Evolutionary conservation across 2,888 invertebrate genomes (phyloP).

Genomic region (Ditylenchus weischeri): DNA sequence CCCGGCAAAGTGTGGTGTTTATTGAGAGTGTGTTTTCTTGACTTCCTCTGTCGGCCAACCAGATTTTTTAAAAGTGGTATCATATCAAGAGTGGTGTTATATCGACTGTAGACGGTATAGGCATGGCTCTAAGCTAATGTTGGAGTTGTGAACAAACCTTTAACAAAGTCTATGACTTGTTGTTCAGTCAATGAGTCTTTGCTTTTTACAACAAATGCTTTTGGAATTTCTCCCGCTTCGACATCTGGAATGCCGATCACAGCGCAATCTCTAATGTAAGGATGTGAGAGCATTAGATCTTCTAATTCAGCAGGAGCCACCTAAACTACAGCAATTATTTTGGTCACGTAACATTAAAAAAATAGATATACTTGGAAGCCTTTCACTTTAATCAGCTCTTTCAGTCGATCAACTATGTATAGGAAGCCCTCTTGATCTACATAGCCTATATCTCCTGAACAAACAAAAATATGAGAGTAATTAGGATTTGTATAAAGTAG

Average conservation of each 20-base stretch:
- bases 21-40: no score
- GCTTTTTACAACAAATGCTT: constrained; percentile 51
- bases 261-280: constrained; percentile 73
- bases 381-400: constrained; percentile 85
- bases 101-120: no score
- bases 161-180: constrained; percentile 22
- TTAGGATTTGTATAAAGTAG: constrained; percentile 55
- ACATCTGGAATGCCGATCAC: constrained; percentile 75
- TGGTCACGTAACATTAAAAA: not conserved
- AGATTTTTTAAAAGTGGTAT: no score
- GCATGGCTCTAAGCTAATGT: not conserved
- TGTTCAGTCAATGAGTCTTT: constrained; percentile 24
- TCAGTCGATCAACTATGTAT: constrained; percentile 79
- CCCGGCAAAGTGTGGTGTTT: no score
- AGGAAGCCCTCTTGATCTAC: constrained; percentile 74
- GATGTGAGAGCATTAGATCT: constrained; percentile 72
- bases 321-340: constrained; percentile 25
- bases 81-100: no score
- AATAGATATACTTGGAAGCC: constrained; percentile 70
- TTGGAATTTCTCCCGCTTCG: constrained; percentile 58
- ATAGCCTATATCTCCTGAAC: constrained; percentile 74
- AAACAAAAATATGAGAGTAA: constrained; percentile 47
- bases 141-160: not conserved
- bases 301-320: constrained; percentile 86
- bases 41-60: no score